These are phyloP conservation scores for Stegana nigrithorax DNA, from an alignment of 2,888 invertebrate species.

Conservation along the genomic window DNA sequence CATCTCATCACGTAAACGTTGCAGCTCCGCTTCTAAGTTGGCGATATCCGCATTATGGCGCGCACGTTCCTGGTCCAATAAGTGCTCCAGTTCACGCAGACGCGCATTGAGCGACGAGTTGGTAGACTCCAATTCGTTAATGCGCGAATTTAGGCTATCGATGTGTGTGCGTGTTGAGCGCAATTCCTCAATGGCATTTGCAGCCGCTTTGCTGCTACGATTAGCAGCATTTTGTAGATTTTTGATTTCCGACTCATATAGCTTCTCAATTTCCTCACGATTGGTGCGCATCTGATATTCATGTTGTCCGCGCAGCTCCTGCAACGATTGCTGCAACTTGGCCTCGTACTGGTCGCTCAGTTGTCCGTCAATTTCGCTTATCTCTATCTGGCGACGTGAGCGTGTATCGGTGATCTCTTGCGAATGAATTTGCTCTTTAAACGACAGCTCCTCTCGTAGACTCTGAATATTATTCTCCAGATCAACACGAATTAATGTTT, in stretches of 20 bases:
- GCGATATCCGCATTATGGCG: conserved; percentile 82
- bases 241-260: conserved; percentile 75
- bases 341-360: conserved; percentile 93
- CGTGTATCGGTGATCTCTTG: conserved; percentile 92
- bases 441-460: conserved; percentile 89
- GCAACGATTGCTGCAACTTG: conserved; percentile 88
- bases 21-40: conserved; percentile 81
- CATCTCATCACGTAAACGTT: conserved; percentile 85
- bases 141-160: conserved; percentile 79
- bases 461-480: conserved; percentile 93
- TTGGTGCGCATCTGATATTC: conserved; percentile 90
- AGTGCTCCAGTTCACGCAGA: conserved; percentile 84
- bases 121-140: conserved; percentile 81
- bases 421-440: conserved; percentile 87
- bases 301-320: conserved; percentile 91
- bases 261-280: conserved; percentile 87
- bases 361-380: conserved; percentile 93
- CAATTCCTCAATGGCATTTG: conserved; percentile 83
- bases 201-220: conserved; percentile 78
- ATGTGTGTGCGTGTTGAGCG: conserved; percentile 82
- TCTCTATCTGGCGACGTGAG: conserved; percentile 87
- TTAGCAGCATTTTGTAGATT: conserved; percentile 79
- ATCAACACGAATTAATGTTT: conserved; percentile 92
- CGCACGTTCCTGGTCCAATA: conserved; percentile 83
- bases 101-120: conserved; percentile 75